Base-by-base conservation (phyloP, 1,140 invertebrate genomes). In the Hypothenemus hampei region DNA sequence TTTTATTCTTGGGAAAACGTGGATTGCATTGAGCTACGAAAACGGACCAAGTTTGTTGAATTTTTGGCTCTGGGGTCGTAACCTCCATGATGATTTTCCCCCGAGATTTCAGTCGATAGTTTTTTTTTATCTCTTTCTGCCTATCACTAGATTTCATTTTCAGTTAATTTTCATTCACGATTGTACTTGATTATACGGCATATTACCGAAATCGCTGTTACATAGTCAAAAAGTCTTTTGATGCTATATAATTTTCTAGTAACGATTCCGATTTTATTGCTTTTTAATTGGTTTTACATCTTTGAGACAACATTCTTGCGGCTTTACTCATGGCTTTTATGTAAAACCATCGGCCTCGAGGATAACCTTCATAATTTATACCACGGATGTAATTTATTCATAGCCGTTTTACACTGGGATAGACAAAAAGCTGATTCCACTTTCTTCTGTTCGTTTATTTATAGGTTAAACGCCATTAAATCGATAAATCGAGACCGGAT, bases 201-300 rank as follows among this genome's bases (percentile, higher is more conserved):
- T 21, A 11, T 39, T 29, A 50, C 35, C 36, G 20, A 41, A 48
- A 45, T 19, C 13, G 15, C 23, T 24, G 13, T 21, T 40, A 29
- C 48, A 50, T 50, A 50, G 22, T 40, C 31, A 48, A 29, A 11
- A 35, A 20, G 37, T 11, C 11, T 23, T 33, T 40, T 50, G 37
- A 50, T 50, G 36, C 40, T 50, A 50, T 50, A 50, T 50, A 50
- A 50, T 50, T 50, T 50, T 21, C 13, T 50, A 8, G 35, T 24
- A 39, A 49, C 35, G 22, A 40, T 31, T 50, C 41, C 29, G 31
- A 50, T 50, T 40, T 50, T 50, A 50, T 50, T 41, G 48, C 48
- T 40, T 50, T 50, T 40, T 50, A 50, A 50, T 50, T 50, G 36
- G 48, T 50, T 29, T 40, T 29, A 50, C 36, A 48, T 48, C 46